Percentiles rank a stretch among this genome's conserved stretches.
These are phyloP conservation scores for Nudaria mundana DNA, from an alignment of 2,888 invertebrate species.

Conservation along the genomic window DNA sequence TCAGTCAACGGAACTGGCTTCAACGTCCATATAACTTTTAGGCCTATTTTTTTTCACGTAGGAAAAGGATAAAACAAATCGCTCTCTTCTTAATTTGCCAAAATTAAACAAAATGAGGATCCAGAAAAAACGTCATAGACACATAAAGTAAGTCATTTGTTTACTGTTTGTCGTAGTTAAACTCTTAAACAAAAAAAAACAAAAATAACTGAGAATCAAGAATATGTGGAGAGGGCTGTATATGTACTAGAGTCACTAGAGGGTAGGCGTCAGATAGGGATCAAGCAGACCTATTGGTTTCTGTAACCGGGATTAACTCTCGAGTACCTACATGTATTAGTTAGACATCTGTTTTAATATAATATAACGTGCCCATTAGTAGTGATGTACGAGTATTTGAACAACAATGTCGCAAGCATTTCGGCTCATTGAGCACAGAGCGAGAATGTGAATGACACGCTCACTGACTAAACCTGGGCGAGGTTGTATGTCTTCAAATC, in stretches of 20 bases:
- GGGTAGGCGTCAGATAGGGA: too few relatives aligned
- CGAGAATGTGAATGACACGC: slow-evolving; percentile 41
- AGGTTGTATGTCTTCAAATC: slow-evolving; percentile 43
- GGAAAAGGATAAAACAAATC: slow-evolving; percentile 23
- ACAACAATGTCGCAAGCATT: slow-evolving; percentile 38
- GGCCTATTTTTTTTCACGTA: slow-evolving; percentile 46
- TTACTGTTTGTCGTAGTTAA: too few relatives aligned
- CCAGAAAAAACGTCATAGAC: too few relatives aligned
- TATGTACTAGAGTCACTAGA: too few relatives aligned
- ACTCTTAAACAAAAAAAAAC: too few relatives aligned
- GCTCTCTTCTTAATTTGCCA: slow-evolving; percentile 19
- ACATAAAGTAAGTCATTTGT: too few relatives aligned
- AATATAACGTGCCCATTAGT: slow-evolving; percentile 8
- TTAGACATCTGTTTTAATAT: slow-evolving; percentile 21
- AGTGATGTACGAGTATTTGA: slow-evolving; percentile 33
- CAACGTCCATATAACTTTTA: slow-evolving; percentile 58
- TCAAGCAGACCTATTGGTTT: too few relatives aligned
- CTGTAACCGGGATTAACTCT: too few relatives aligned
- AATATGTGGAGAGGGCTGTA: too few relatives aligned
- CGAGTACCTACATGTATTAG: slow-evolving; percentile 15
- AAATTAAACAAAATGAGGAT: slow-evolving; percentile 4
- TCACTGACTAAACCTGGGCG: slow-evolving; percentile 39
- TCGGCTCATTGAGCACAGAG: slow-evolving; percentile 43
- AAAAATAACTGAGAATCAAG: too few relatives aligned
- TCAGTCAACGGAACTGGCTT: slow-evolving; percentile 67